Conservation (phyloP, 2,888 invertebrate genomes). For the Chalcosyrphus nemorum region DNA sequence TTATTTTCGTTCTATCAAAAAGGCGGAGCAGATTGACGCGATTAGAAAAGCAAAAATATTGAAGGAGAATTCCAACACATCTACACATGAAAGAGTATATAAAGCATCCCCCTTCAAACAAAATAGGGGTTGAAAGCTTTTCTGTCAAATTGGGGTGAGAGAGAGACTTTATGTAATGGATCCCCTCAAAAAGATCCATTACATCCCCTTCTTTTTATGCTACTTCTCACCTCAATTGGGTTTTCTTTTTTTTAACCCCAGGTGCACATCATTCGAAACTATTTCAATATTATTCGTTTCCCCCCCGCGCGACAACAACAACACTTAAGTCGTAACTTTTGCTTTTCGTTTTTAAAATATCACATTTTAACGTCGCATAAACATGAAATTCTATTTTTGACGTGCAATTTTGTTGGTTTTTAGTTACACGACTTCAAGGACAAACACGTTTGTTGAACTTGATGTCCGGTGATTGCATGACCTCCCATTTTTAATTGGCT, state of each 20-base stretch:
- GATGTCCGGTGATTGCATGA: conserved; percentile 26
- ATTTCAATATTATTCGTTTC: not conserved
- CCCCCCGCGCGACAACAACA: not conserved
- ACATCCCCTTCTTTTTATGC: not conserved
- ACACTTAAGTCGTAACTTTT: conserved; percentile 11
- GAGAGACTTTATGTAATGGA: too few relatives aligned
- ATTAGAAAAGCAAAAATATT: conserved; percentile 25
- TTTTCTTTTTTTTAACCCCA: not conserved
- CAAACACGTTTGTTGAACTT: conserved; percentile 61
- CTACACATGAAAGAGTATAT: not conserved
- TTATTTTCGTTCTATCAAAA: conserved; percentile 29
- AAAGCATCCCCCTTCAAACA: not conserved
- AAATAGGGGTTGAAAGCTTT: conserved; percentile 11
- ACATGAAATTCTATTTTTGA: conserved; percentile 55
- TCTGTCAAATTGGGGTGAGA: not conserved
- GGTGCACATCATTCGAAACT: not conserved
- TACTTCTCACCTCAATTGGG: conserved; percentile 16
- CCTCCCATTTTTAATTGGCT: not conserved
- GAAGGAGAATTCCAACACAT: conserved; percentile 28
- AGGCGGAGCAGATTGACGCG: conserved; percentile 64
- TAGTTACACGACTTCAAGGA: conserved; percentile 1
- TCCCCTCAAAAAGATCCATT: too few relatives aligned
- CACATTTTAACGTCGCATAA: conserved; percentile 9
- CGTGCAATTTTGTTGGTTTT: not conserved
- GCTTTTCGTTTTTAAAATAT: conserved; percentile 21